Conservation (phyloP, 2,888 invertebrate genomes). For the Thera obeliscata region DNA sequence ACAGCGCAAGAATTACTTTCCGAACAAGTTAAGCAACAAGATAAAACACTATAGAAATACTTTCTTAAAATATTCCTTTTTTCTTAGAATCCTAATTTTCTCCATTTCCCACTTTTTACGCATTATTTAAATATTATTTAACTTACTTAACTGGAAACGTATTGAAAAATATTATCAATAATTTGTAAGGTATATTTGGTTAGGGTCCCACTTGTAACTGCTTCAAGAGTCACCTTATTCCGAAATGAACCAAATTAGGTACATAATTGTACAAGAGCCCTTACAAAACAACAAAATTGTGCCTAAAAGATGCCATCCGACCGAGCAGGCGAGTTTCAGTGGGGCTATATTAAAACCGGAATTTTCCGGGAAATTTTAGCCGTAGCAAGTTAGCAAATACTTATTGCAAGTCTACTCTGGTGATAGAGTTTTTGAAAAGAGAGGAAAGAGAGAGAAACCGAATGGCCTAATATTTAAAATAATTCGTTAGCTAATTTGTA, state of each 20-base stretch:
- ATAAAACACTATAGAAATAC: no score
- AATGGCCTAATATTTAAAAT: no score
- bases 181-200: background rate
- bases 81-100: no score
- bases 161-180: background rate
- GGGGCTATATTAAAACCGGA: conserved; percentile 54
- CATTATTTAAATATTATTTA: background rate
- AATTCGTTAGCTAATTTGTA: no score
- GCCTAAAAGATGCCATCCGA: conserved; percentile 58
- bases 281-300: conserved; percentile 54
- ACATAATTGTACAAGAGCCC: conserved; percentile 37
- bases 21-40: no score
- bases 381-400: background rate
- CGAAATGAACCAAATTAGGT: background rate
- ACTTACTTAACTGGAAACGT: no score
- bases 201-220: background rate
- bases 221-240: background rate
- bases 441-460: no score
- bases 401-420: no score
- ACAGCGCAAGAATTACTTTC: no score
- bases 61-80: no score
- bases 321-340: conserved; percentile 48
- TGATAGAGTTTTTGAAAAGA: no score
- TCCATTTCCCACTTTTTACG: no score
- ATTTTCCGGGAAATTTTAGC: background rate